phyloP scores from a whole-genome alignment of 2,888 invertebrate species.

The Cosmia trapezina region DNA sequence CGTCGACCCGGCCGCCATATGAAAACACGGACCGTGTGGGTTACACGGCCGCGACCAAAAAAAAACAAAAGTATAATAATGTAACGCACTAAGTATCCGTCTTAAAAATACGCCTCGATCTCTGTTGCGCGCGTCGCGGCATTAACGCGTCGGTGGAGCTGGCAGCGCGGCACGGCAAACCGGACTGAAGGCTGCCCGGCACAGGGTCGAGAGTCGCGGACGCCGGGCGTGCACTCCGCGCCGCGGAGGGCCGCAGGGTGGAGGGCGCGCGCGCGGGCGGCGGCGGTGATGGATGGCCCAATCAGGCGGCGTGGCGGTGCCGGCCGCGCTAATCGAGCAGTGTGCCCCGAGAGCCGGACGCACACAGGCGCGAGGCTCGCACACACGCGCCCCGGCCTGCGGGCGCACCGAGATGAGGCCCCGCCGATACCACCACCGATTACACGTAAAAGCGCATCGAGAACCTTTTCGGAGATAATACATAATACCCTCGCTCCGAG shows the following conservation, averaged over 20 bases:
- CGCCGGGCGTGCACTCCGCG: slow-evolving; percentile 69
- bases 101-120: slow-evolving; percentile 89
- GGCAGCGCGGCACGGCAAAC: slow-evolving; percentile 57
- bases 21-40: slow-evolving; percentile 84
- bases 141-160: slow-evolving; percentile 79
- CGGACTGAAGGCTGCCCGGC: slow-evolving; percentile 56
- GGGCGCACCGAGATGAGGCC: slow-evolving; percentile 68
- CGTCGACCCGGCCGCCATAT: slow-evolving; percentile 87
- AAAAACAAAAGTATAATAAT: slow-evolving; percentile 88
- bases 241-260: slow-evolving; percentile 80
- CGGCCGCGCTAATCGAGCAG: slow-evolving; percentile 88
- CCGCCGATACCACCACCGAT: slow-evolving; percentile 70
- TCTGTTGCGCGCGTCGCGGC: slow-evolving; percentile 85
- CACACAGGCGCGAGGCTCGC: slow-evolving; percentile 77
- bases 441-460: slow-evolving; percentile 83
- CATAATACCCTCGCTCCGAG: slow-evolving; percentile 70
- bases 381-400: slow-evolving; percentile 74
- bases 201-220: slow-evolving; percentile 73
- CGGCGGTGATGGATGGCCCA: slow-evolving; percentile 90
- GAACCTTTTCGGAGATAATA: slow-evolving; percentile 78
- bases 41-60: slow-evolving; percentile 84
- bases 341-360: slow-evolving; percentile 84
- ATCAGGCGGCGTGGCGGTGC: slow-evolving; percentile 89
- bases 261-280: slow-evolving; percentile 81
- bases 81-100: slow-evolving; percentile 90